Conservation (phyloP, 2,888 invertebrate genomes). For the Habroteleia sp. region DNA sequence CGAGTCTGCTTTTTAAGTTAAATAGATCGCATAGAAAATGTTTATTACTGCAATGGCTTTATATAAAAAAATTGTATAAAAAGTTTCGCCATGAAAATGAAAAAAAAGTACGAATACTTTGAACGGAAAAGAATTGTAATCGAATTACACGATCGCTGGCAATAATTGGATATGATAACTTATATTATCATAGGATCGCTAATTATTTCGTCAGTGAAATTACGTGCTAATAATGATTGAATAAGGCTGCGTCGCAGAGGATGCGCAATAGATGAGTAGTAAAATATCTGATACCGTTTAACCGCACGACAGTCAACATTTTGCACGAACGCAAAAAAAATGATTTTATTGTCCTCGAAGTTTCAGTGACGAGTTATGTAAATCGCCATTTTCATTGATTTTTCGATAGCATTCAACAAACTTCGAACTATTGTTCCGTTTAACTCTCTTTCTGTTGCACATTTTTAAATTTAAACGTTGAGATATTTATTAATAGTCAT, state of each 20-base stretch:
- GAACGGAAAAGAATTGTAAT: conserved; percentile 7
- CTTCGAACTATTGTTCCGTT: not conserved
- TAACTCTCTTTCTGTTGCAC: not conserved
- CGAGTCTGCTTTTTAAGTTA: too few relatives aligned
- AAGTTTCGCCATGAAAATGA: too few relatives aligned
- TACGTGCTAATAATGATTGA: conserved; percentile 55
- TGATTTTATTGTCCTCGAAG: conserved; percentile 45
- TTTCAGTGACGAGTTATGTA: conserved; percentile 47
- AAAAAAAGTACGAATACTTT: too few relatives aligned
- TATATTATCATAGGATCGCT: conserved; percentile 31
- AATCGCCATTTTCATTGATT: conserved; percentile 34
- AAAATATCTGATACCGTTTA: conserved; percentile 54
- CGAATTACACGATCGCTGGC: conserved; percentile 9
- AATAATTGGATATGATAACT: too few relatives aligned
- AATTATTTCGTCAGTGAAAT: conserved; percentile 59
- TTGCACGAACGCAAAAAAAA: conserved; percentile 48
- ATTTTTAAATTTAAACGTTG: too few relatives aligned
- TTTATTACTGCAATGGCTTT: too few relatives aligned
- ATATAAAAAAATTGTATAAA: too few relatives aligned
- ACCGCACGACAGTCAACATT: conserved; percentile 52
- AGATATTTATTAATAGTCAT: too few relatives aligned
- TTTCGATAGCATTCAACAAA: conserved; percentile 19
- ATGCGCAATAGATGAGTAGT: conserved; percentile 50
- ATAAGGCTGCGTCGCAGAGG: conserved; percentile 43
- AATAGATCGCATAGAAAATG: too few relatives aligned